Evolutionary conservation across 2,113 vertebrate species (phyloP), one percentile per base, ranked within the genome.

Genomic region (Callorhinus ursinus): DNA sequence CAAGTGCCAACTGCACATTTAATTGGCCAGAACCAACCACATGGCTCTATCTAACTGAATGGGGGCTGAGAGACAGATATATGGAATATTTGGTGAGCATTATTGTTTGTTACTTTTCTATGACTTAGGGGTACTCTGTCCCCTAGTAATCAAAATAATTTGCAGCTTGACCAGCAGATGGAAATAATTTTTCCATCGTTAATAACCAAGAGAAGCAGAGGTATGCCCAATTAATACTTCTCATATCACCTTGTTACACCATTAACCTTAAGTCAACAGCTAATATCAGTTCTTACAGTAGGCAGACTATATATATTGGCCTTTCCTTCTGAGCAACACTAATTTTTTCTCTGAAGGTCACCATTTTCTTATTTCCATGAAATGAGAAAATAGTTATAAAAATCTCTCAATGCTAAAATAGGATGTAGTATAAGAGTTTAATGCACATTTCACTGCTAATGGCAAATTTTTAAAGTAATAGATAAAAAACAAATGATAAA

Each of bases 281-380:
- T 90, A 89, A 79, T 55, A 71, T 57, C 16, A 88, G 57, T 94
- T 92, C 61, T 86, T 42, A 86, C 11, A 57, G 42, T 87, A 21
- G 51, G 51, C 19, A 82, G 19, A 61, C 57, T 96, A 79, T 81
- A 24, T 86, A 76, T n/a, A 21, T 21, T 24, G 31, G 33, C 24
- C 26, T 13, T 91, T 79, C 61, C 31, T 91, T 93, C n/a, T 16
- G 61, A 59, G 49, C 49, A 93, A 86, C 31, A 82, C 6, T 21
- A 79, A n/a, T 83, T 65, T 92, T 88, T 88, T 77, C 42, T 88
- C 8, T 72, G 46, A 79, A 96, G 49, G 49, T 85, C 31, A 85
- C 16, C 15, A 67, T 92, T 74, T 88, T 79, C 11, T 88, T 72
- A 57, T n/a, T 92, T 80, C 83, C 69, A 94, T 79, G 57, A 97